phyloP scores from a whole-genome alignment of 2,113 vertebrate genomes.

The Proteles cristata region DNA sequence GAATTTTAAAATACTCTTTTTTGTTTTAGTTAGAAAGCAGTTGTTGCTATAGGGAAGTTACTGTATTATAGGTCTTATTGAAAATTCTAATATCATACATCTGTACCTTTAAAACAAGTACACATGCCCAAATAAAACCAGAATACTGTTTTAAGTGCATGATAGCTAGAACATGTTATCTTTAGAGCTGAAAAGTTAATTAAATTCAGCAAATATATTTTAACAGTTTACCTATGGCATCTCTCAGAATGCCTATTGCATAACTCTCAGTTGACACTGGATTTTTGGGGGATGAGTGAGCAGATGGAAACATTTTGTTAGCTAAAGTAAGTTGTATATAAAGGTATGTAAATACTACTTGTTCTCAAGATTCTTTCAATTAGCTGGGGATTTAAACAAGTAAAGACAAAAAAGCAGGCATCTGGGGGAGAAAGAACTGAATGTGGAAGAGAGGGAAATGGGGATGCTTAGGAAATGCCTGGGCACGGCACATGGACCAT shows the following conservation, averaged over 20 bases:
- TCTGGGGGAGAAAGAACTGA: not conserved
- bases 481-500: rapidly evolving
- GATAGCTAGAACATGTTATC: not conserved
- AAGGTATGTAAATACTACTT: not conserved
- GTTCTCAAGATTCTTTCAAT: not conserved
- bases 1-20: not conserved
- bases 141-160: not conserved
- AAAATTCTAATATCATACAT: not conserved
- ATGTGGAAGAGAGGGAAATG: not conserved
- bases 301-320: not conserved
- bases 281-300: not conserved
- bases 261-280: not conserved
- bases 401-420: not conserved
- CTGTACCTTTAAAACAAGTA: not conserved
- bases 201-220: not conserved
- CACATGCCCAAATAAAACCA: not conserved
- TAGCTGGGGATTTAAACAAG: not conserved
- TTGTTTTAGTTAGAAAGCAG: not conserved
- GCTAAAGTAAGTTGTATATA: not conserved
- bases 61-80: not conserved
- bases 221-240: not conserved
- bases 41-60: not conserved
- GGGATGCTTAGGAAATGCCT: not conserved
- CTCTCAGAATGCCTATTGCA: not conserved
- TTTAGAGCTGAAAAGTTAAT: not conserved